Evolutionary conservation across 2,113 vertebrate genomes (phyloP).

Genomic region (Mirza zaza): DNA sequence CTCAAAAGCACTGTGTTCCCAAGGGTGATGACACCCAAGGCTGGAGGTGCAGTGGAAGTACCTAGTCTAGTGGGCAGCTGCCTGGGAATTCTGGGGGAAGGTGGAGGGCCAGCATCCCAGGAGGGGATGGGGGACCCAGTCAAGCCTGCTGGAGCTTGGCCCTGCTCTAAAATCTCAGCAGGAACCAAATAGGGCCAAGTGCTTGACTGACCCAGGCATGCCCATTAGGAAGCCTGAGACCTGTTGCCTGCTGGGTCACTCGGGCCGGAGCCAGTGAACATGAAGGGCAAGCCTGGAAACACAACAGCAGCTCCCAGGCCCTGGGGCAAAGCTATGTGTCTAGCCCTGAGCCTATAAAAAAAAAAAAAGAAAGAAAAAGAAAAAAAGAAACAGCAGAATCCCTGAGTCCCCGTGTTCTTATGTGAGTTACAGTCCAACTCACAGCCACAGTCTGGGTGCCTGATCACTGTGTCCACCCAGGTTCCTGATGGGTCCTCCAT

Average conservation of each 20-base stretch:
- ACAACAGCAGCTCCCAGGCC: not conserved
- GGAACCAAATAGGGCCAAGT: not conserved
- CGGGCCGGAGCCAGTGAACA: not conserved
- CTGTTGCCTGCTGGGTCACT: not conserved
- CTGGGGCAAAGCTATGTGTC: not conserved
- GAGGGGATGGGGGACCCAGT: not conserved
- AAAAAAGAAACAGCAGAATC: not conserved
- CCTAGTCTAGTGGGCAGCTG: not conserved
- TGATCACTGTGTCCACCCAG: not conserved
- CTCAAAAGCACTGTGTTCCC: not conserved
- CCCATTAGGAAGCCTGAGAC: not conserved
- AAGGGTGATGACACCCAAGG: not conserved
- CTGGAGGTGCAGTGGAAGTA: not conserved
- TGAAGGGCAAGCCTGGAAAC: not conserved
- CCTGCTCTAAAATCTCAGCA: not conserved
- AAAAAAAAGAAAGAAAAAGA: too few relatives aligned
- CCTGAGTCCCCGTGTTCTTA: too few relatives aligned
- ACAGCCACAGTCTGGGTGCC: too few relatives aligned
- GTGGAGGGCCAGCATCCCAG: not conserved
- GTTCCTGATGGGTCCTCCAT: not conserved
- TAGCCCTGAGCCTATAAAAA: not conserved
- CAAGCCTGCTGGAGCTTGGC: not conserved
- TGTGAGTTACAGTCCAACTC: not conserved
- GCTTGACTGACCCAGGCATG: not conserved
- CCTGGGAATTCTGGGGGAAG: not conserved